Evolutionary conservation across 1,140 invertebrate species (phyloP).

Genomic region (Nasonia giraulti): DNA sequence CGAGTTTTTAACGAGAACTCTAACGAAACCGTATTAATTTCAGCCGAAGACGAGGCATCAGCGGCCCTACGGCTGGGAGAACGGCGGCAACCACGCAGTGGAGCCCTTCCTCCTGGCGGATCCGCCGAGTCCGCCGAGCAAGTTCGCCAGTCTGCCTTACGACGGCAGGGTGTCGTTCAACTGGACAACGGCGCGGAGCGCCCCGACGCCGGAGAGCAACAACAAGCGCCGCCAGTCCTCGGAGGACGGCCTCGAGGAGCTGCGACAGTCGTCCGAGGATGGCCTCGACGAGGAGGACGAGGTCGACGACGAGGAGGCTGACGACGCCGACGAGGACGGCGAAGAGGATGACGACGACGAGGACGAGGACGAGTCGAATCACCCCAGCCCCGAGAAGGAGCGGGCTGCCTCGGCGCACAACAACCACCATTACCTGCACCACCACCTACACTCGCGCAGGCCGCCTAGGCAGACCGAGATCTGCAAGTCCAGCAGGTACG

Average conservation of each 20-base stretch:
- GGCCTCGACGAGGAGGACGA: constrained; percentile 57
- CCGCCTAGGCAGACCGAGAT: constrained; percentile 69
- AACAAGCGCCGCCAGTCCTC: constrained; percentile 10
- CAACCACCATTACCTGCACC: constrained; percentile 48
- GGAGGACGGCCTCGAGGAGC: constrained; percentile 85
- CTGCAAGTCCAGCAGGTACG: constrained; percentile 66
- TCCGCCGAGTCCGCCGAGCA: constrained; percentile 76
- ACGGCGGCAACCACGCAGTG: constrained; percentile 70
- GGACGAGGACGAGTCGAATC: constrained; percentile 18
- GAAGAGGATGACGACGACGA: constrained; percentile 41
- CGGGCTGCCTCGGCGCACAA: constrained; percentile 50
- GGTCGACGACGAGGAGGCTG: constrained; percentile 37
- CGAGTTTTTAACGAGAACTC: too few species aligned
- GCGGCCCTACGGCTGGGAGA: constrained; percentile 83
- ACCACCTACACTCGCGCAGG: constrained; percentile 53
- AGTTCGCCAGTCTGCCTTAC: constrained; percentile 81
- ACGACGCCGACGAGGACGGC: constrained; percentile 37
- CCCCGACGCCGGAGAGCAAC: constrained; percentile 71
- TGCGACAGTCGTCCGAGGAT: constrained; percentile 75
- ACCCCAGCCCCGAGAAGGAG: constrained; percentile 55
- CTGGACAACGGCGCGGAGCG: constrained; percentile 78
- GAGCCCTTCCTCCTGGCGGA: constrained; percentile 73
- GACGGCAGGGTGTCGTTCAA: constrained; percentile 72
- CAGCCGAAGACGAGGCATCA: constrained; percentile 85
- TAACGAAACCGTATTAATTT: neutral